Percentiles rank a stretch among this genome's conserved stretches.
Evolutionary conservation across 2,113 vertebrate genomes (phyloP).

Genomic region (Clarias batrachus): DNA sequence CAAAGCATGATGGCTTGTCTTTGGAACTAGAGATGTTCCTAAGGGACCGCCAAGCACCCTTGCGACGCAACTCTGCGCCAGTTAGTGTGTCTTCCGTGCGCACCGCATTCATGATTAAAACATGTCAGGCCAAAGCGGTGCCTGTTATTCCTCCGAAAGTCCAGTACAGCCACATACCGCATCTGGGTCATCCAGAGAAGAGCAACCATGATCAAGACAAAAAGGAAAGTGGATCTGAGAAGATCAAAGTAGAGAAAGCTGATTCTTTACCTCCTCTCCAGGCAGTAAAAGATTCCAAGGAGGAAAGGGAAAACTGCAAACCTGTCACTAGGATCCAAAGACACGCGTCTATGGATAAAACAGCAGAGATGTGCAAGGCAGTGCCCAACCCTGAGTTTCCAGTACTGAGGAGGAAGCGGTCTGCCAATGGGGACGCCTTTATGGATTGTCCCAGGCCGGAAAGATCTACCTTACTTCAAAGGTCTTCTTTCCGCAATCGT

Average conservation of each 20-base stretch:
- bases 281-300: conserved; percentile 73
- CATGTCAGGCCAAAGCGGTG: conserved; percentile 91
- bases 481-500: conserved; percentile 87
- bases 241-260: conserved; percentile 59
- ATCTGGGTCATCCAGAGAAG: conserved; percentile 74
- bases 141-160: conserved; percentile 91
- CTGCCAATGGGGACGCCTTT: conserved; percentile 80
- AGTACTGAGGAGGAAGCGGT: conserved; percentile 79
- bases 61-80: conserved; percentile 89
- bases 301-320: conserved; percentile 77
- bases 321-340: conserved; percentile 62
- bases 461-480: conserved; percentile 78
- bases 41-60: conserved; percentile 66
- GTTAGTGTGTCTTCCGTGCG: conserved; percentile 91
- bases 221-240: conserved; percentile 29
- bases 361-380: conserved; percentile 63
- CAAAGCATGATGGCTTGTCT: conserved; percentile 55
- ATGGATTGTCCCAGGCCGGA: conserved; percentile 85
- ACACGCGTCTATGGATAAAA: conserved; percentile 62
- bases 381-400: conserved; percentile 68
- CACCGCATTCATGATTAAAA: conserved; percentile 95
- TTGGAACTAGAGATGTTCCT: conserved; percentile 74
- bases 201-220: conserved; percentile 28
- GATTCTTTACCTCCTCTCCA: conserved; percentile 61
- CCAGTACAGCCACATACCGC: conserved; percentile 93